A percentile compares a stretch with the other conserved stretches of the same genome.
Conservation (phyloP, 2,797 vertebrate species). For the Myotis planiceps region DNA sequence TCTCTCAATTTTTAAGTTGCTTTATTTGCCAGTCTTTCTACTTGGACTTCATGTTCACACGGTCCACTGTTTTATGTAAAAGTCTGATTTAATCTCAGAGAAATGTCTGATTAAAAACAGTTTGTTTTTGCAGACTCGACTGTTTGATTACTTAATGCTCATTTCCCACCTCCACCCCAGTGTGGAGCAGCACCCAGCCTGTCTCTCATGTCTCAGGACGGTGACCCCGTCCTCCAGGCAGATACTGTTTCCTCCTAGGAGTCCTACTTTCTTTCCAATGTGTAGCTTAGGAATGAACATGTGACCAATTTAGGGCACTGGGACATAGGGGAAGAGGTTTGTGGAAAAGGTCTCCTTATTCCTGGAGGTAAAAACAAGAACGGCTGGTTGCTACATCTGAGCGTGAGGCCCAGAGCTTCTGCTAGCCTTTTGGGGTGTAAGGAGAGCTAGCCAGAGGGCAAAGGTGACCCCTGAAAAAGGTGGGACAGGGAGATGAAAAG, state of each 20-base stretch:
- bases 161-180: neutral
- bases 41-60: neutral
- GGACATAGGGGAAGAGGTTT: neutral
- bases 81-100: constrained; percentile 15
- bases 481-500: neutral
- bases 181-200: neutral
- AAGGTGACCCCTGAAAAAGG: neutral
- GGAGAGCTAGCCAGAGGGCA: neutral
- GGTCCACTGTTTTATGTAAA: neutral
- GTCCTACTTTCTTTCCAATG: neutral
- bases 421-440: neutral
- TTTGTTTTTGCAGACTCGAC: neutral
- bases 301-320: neutral
- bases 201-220: neutral
- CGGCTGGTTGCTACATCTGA: neutral
- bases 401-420: neutral
- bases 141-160: neutral
- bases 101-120: neutral
- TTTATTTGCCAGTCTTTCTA: neutral
- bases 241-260: neutral
- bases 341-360: neutral
- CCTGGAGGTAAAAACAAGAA: neutral
- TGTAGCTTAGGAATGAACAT: neutral
- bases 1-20: neutral
- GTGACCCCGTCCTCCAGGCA: neutral